Evolutionary conservation across 2,113 vertebrate species (phyloP).

Genomic region (Notarius quadriscutis): DNA sequence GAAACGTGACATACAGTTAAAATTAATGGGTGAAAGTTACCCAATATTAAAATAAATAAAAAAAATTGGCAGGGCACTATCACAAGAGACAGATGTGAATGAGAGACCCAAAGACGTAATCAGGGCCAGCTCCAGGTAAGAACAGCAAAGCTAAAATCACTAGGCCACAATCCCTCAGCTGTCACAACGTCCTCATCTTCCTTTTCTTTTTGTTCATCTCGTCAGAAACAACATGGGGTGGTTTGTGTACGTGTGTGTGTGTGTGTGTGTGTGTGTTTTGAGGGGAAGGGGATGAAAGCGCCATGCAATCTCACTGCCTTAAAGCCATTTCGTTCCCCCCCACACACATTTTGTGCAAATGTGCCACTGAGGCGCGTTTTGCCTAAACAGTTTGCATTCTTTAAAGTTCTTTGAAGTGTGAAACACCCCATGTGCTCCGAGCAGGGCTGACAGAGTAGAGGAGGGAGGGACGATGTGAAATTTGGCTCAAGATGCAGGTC

Average conservation of each 20-base stretch:
- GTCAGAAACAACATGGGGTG: constrained; percentile 52
- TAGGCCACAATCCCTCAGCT: constrained; percentile 66
- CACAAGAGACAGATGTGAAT: constrained; percentile 80
- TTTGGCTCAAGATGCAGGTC: constrained; percentile 36
- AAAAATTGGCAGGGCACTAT: constrained; percentile 65
- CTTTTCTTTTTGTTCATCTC: constrained; percentile 68
- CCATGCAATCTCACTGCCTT: constrained; percentile 50
- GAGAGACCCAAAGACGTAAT: constrained; percentile 81
- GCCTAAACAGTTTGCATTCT: background rate
- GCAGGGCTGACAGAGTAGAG: background rate
- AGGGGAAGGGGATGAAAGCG: background rate
- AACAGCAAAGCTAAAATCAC: constrained; percentile 65
- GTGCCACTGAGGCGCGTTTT: constrained; percentile 1
- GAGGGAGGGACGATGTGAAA: background rate
- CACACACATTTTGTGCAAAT: constrained; percentile 20
- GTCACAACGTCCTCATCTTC: constrained; percentile 68
- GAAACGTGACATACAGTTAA: constrained; percentile 41
- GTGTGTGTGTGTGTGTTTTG: background rate
- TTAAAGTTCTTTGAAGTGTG: constrained; percentile 28
- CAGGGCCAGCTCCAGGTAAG: constrained; percentile 80
- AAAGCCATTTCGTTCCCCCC: constrained; percentile 40
- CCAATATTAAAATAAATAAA: constrained; percentile 62
- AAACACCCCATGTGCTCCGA: background rate
- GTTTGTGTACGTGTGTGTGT: background rate
- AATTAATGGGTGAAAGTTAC: constrained; percentile 55